Evolutionary conservation across 30 jellyfish, hydroid and myxozoan species (phyloP).

Genomic region (Chrysaora quinquecirrha): DNA sequence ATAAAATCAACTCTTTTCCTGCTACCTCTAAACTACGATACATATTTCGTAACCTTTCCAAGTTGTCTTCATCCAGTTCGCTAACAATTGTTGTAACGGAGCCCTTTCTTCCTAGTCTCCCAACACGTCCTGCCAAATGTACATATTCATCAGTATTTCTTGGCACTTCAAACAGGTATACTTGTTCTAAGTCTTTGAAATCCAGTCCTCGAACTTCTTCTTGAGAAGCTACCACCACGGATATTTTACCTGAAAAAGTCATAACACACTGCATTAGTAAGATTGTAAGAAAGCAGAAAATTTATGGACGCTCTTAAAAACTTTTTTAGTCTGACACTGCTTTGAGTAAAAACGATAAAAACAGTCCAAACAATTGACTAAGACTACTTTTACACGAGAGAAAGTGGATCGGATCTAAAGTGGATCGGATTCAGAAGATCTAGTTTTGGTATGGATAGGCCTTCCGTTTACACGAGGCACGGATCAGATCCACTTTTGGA

Average conservation of each 20-base stretch:
- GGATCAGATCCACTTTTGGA: too few relatives aligned
- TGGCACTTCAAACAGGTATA: constrained; percentile 78
- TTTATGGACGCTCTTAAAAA: too few relatives aligned
- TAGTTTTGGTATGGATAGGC: too few relatives aligned
- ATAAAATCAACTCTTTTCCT: constrained; percentile 32
- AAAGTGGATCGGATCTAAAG: too few relatives aligned
- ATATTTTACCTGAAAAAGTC: constrained; percentile 45
- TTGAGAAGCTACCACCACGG: constrained; percentile 88
- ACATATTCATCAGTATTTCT: constrained; percentile 75
- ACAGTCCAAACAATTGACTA: too few relatives aligned
- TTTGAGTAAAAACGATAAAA: too few relatives aligned
- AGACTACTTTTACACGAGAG: too few relatives aligned
- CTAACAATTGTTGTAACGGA: constrained; percentile 70
- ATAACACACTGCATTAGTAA: too few relatives aligned
- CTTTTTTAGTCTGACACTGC: too few relatives aligned
- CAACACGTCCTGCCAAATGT: constrained; percentile 98
- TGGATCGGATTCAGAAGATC: too few relatives aligned
- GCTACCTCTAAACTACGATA: constrained; percentile 36
- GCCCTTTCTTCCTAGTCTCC: constrained; percentile 84
- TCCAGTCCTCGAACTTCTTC: constrained; percentile 98
- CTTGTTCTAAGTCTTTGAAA: constrained; percentile 77
- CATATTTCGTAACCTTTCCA: constrained; percentile 16
- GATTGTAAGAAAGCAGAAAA: too few relatives aligned
- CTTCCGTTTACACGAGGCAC: too few relatives aligned
- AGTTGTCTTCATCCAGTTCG: constrained; percentile 32